Percentiles rank a stretch among this genome's conserved stretches.
These are phyloP conservation scores for Ciconia nigra DNA, from an alignment of 2,797 vertebrate species.

Conservation along the genomic window DNA sequence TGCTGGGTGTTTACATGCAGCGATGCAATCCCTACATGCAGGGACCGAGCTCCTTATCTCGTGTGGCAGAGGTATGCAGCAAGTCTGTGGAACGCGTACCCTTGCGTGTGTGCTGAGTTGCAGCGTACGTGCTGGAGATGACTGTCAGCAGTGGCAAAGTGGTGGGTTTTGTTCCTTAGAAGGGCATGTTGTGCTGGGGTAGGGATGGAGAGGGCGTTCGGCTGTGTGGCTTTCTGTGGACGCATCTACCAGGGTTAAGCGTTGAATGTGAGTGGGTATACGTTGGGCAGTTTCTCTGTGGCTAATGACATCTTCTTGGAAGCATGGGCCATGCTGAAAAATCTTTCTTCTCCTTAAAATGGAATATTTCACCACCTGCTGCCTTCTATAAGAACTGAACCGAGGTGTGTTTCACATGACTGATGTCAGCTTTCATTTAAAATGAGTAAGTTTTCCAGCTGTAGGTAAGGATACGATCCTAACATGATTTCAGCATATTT, in stretches of 20 bases:
- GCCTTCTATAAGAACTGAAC: neutral
- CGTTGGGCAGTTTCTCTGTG: neutral
- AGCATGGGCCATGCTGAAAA: neutral
- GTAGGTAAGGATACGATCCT: neutral
- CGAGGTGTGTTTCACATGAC: neutral
- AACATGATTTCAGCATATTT: neutral
- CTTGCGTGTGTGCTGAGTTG: accelerated
- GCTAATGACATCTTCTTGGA: neutral
- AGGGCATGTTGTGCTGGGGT: neutral
- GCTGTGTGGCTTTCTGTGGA: neutral
- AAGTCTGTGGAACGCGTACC: accelerated
- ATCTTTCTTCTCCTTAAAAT: neutral
- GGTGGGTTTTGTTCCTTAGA: neutral
- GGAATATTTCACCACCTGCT: neutral
- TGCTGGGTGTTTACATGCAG: neutral
- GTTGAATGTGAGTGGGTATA: accelerated
- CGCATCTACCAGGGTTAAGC: neutral
- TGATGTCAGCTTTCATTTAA: neutral
- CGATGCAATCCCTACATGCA: accelerated
- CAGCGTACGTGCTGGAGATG: neutral
- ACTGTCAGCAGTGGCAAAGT: neutral
- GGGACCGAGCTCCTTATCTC: neutral
- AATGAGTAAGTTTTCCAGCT: neutral
- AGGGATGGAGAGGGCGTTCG: neutral
- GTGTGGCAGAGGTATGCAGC: neutral